Conservation (phyloP, 2,797 vertebrate genomes). For the Tolypeutes matacus region DNA sequence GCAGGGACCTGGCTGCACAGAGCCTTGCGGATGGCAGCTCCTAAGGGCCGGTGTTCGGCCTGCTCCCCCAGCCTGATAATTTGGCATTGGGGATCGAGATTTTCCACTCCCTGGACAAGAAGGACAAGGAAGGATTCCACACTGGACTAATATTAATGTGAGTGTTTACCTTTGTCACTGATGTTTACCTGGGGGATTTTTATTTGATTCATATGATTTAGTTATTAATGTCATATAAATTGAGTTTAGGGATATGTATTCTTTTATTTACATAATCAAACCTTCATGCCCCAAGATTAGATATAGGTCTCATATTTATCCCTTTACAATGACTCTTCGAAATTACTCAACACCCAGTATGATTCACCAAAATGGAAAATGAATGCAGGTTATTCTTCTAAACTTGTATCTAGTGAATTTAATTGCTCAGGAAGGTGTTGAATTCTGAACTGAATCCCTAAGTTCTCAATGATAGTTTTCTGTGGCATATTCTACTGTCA, state of each 20-base stretch:
- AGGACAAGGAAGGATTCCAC: neutral
- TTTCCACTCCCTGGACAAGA: slow-evolving; percentile 36
- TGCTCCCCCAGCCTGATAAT: neutral
- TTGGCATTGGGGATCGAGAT: neutral
- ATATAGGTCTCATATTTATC: neutral
- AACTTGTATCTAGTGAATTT: neutral
- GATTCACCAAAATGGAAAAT: slow-evolving; percentile 9
- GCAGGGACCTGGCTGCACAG: neutral
- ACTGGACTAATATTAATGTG: slow-evolving; percentile 50
- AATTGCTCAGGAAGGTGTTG: neutral
- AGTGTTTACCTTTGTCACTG: slow-evolving; percentile 70
- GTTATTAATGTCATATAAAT: neutral
- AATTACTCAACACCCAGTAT: neutral
- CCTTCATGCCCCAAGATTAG: slow-evolving; percentile 15
- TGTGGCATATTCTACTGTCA: neutral
- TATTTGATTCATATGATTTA: neutral
- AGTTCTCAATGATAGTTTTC: neutral
- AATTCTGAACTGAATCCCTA: neutral
- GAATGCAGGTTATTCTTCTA: slow-evolving; percentile 45
- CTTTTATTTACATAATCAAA: slow-evolving; percentile 59
- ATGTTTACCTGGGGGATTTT: slow-evolving; percentile 37
- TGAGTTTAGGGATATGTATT: slow-evolving; percentile 20
- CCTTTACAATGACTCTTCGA: neutral
- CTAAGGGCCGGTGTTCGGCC: neutral
- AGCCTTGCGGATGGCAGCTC: neutral